A percentile compares a stretch with the other conserved stretches of the same genome.
Conservation (phyloP, 2,888 invertebrate genomes). For the Pasiphila rectangulata region DNA sequence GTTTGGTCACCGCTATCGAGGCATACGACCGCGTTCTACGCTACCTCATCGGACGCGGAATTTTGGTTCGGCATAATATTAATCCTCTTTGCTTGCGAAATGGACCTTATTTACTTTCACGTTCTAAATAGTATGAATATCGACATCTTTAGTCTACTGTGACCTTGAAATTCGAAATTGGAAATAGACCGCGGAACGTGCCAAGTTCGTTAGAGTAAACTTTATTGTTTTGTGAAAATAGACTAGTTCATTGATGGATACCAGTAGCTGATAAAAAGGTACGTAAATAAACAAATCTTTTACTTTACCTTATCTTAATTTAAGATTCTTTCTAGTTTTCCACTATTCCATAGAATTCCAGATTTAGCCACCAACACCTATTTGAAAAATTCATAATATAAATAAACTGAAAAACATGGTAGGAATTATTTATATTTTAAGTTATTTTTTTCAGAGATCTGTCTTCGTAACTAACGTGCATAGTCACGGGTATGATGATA, state of each 20-base stretch:
- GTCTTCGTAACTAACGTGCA: no score
- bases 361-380: no score
- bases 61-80: constrained; percentile 71
- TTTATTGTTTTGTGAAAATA: constrained; percentile 12
- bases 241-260: constrained; percentile 11
- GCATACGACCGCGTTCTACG: constrained; percentile 51
- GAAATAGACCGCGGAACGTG: constrained; percentile 48
- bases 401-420: no score
- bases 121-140: constrained; percentile 24
- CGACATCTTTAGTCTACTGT: constrained; percentile 23
- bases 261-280: neutral
- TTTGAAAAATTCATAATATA: no score
- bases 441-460: no score
- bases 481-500: no score
- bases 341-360: no score
- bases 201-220: constrained; percentile 37
- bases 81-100: constrained; percentile 71
- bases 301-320: no score
- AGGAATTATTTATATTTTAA: no score
- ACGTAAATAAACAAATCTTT: neutral
- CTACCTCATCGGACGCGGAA: constrained; percentile 63
- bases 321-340: no score
- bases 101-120: constrained; percentile 74
- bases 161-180: constrained; percentile 44
- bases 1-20: constrained; percentile 61